A percentile compares a stretch with the other conserved stretches of the same genome.
These are phyloP conservation scores for Matsumurasca onukii DNA, from an alignment of 1,140 invertebrate genomes.

Conservation along the genomic window DNA sequence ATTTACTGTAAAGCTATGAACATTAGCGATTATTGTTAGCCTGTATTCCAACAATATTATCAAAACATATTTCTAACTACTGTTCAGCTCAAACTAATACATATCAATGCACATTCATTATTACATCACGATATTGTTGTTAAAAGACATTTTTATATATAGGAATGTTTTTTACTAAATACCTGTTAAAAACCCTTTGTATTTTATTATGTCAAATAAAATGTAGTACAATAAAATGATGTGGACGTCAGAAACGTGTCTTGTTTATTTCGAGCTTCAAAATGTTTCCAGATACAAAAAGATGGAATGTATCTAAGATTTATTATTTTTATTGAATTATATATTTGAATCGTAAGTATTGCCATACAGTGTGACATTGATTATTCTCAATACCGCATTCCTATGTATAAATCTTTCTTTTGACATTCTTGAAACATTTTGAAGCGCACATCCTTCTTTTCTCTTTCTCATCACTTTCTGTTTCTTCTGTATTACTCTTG, in stretches of 20 bases:
- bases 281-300: slow-evolving; percentile 11
- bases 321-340: neutral
- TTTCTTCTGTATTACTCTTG: neutral
- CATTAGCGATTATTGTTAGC: too few species aligned
- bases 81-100: neutral
- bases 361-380: slow-evolving; percentile 1
- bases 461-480: slow-evolving; percentile 1
- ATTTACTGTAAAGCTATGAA: too few species aligned
- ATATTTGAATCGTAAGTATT: neutral
- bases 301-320: neutral
- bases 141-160: slow-evolving; percentile 26
- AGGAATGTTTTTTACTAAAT: slow-evolving; percentile 18
- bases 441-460: slow-evolving; percentile 18
- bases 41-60: too few species aligned
- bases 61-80: neutral
- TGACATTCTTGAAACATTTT: slow-evolving; percentile 27
- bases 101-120: neutral
- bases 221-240: slow-evolving; percentile 25
- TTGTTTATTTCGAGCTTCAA: slow-evolving; percentile 11
- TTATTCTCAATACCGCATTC: too few species aligned
- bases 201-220: slow-evolving; percentile 17
- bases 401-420: slow-evolving; percentile 24
- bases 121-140: slow-evolving; percentile 3
- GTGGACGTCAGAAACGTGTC: slow-evolving; percentile 1
- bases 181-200: neutral